Percentiles rank a stretch among this genome's conserved stretches.
Conservation (phyloP, 2,797 vertebrate species). For the Podarcis siculus region DNA sequence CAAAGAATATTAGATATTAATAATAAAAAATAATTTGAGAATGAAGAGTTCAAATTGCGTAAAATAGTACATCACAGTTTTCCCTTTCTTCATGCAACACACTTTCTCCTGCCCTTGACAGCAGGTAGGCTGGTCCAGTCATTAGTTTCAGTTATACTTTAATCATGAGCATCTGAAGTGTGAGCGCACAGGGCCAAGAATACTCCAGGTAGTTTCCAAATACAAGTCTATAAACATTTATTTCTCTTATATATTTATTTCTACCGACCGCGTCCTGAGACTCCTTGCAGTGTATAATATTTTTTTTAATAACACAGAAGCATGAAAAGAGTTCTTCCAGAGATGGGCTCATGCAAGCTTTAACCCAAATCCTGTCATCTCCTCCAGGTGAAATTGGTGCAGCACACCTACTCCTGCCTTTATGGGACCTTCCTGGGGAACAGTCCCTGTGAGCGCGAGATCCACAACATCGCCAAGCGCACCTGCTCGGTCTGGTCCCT, state of each 20-base stretch:
- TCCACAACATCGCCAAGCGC: conserved; percentile 92
- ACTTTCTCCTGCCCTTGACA: too few species aligned
- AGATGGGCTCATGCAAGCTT: not conserved
- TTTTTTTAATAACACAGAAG: not conserved
- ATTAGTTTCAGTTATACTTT: not conserved
- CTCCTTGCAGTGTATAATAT: not conserved
- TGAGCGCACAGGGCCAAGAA: not conserved
- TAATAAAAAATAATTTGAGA: not conserved
- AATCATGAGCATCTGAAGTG: not conserved
- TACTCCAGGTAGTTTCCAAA: not conserved
- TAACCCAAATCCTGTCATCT: not conserved
- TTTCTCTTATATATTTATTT: not conserved
- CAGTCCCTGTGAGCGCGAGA: conserved; percentile 92
- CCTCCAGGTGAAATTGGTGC: conserved; percentile 94
- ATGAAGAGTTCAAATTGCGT: not conserved
- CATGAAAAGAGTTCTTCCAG: not conserved
- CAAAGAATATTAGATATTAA: too few species aligned
- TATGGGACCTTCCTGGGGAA: conserved; percentile 98
- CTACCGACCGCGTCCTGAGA: not conserved
- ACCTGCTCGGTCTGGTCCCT: conserved; percentile 98
- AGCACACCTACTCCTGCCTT: conserved; percentile 98
- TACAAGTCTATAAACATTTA: not conserved
- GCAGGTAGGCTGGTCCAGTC: not conserved
- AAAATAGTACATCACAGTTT: not conserved
- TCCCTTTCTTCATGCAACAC: not conserved